These are phyloP conservation scores for Caenorhabditis sp. DNA, from an alignment of 2,888 invertebrate genomes.

Conservation along the genomic window DNA sequence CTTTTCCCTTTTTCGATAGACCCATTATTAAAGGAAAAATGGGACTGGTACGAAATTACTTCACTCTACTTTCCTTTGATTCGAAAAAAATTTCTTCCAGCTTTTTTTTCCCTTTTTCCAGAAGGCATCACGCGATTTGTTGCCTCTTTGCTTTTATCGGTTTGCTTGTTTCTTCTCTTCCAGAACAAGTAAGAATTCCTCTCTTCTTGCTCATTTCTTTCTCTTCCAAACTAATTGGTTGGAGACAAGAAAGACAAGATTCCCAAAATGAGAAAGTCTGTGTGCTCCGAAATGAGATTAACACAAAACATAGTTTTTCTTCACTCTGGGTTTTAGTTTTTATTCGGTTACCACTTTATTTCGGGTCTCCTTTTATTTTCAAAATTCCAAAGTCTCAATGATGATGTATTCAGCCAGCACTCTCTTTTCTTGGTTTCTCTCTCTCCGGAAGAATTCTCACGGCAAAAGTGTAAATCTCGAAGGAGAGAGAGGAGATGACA, in stretches of 20 bases:
- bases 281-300: slow-evolving; percentile 49
- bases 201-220: background rate
- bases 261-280: slow-evolving; percentile 38
- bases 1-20: slow-evolving; percentile 7
- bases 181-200: slow-evolving; percentile 3
- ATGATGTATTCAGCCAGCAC: slow-evolving; percentile 27
- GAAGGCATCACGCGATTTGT: slow-evolving; percentile 43
- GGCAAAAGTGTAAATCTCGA: slow-evolving; percentile 53
- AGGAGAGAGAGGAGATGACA: slow-evolving; percentile 42
- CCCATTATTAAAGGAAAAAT: background rate
- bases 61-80: background rate
- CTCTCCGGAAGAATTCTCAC: slow-evolving; percentile 39
- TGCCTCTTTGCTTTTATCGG: slow-evolving; percentile 21
- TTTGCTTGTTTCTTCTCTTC: slow-evolving; percentile 22
- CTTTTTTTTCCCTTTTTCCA: slow-evolving; percentile 22
- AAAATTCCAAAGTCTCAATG: slow-evolving; percentile 28
- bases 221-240: slow-evolving; percentile 48
- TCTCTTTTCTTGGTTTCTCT: slow-evolving; percentile 8
- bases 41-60: slow-evolving; percentile 14
- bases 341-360: background rate
- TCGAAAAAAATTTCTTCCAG: slow-evolving; percentile 18
- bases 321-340: slow-evolving; percentile 32
- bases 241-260: slow-evolving; percentile 5
- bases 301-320: slow-evolving; percentile 38
- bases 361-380: slow-evolving; percentile 1